Percentiles rank a stretch among this genome's conserved stretches.
These are phyloP conservation scores for Encarsia formosa DNA, from an alignment of 2,888 invertebrate genomes.

Conservation along the genomic window DNA sequence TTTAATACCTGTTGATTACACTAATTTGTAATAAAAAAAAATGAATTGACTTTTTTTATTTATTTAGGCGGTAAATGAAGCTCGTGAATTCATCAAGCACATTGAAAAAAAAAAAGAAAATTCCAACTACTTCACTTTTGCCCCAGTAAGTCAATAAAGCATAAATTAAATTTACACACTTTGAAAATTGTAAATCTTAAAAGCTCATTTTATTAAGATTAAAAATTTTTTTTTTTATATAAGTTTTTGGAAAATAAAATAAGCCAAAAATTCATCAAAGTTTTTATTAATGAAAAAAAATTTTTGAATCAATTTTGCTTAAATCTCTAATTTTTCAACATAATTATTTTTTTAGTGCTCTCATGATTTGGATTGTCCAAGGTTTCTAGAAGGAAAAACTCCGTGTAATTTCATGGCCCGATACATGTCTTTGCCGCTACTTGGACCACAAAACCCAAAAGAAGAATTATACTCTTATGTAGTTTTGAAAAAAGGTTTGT, in stretches of 20 bases:
- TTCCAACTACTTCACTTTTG: conserved; percentile 61
- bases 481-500: conserved; percentile 72
- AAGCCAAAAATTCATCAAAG: not conserved
- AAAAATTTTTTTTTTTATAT: not conserved
- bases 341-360: conserved; percentile 63
- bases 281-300: too few species aligned
- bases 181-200: too few species aligned
- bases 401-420: conserved; percentile 75
- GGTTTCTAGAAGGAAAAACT: conserved; percentile 58
- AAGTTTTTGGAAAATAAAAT: not conserved
- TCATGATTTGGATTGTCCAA: conserved; percentile 75
- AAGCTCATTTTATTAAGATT: not conserved
- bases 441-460: conserved; percentile 48
- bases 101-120: conserved; percentile 36
- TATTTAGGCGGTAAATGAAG: conserved; percentile 68
- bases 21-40: too few species aligned
- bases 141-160: conserved; percentile 61
- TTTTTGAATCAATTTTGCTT: too few species aligned
- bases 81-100: conserved; percentile 73
- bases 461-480: conserved; percentile 73
- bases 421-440: conserved; percentile 58
- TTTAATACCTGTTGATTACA: too few species aligned
- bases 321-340: not conserved
- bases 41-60: conserved; percentile 6
- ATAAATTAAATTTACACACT: not conserved